These are phyloP conservation scores for Sarcophilus harrisii DNA, from an alignment of 2,797 vertebrate genomes.

Conservation along the genomic window DNA sequence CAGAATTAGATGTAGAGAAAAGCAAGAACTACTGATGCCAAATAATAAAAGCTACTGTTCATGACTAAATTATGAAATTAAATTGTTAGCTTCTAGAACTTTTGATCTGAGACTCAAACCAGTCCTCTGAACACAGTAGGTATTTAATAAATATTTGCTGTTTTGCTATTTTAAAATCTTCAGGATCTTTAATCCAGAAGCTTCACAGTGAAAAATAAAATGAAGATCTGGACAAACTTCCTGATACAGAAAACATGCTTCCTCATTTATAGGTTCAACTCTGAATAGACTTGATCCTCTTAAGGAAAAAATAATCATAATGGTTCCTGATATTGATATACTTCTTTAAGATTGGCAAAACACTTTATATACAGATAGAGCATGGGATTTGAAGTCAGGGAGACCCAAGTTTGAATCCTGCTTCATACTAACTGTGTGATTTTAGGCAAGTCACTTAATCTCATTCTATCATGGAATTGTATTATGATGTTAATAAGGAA, in stretches of 20 bases:
- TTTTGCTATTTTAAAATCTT: neutral
- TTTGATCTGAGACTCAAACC: neutral
- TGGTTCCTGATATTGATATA: too few relatives aligned
- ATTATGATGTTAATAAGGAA: neutral
- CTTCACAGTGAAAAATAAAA: too few relatives aligned
- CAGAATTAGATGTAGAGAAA: neutral
- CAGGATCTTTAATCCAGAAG: too few relatives aligned
- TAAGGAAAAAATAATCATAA: too few relatives aligned
- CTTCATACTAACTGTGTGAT: neutral
- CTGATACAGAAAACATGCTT: too few relatives aligned
- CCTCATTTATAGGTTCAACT: too few relatives aligned
- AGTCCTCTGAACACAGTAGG: neutral
- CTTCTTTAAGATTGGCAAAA: neutral
- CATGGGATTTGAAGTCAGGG: neutral
- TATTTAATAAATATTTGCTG: neutral
- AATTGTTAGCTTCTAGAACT: neutral
- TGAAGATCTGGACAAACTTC: too few relatives aligned
- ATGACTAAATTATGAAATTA: neutral
- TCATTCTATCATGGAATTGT: neutral
- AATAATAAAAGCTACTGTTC: neutral
- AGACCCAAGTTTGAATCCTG: neutral
- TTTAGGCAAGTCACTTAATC: neutral
- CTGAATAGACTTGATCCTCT: too few relatives aligned
- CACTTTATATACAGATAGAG: neutral
- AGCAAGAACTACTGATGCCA: neutral